phyloP scores from a whole-genome alignment of 2,797 vertebrate genomes.

The Eurystomus glaucurus region DNA sequence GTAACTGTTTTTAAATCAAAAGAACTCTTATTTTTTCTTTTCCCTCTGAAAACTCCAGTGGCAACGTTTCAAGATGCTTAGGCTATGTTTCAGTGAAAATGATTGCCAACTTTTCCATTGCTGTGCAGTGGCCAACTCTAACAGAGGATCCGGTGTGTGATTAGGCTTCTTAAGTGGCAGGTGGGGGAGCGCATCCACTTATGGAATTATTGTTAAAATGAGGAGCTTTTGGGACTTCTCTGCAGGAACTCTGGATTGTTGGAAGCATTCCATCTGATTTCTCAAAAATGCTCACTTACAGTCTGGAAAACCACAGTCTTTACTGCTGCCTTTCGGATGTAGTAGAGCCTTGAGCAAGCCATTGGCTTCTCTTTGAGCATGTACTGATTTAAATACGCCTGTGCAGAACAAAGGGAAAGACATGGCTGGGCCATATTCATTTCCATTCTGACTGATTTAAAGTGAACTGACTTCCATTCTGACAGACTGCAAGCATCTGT shows the following conservation, averaged over 20 bases:
- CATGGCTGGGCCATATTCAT: not conserved
- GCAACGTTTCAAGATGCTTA: constrained; percentile 40
- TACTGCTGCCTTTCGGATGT: constrained; percentile 34
- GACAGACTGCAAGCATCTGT: not conserved
- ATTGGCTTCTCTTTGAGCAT: constrained; percentile 36
- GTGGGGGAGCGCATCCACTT: constrained; percentile 35
- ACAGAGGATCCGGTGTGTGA: constrained; percentile 49
- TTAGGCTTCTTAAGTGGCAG: constrained; percentile 61
- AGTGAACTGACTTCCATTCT: not conserved
- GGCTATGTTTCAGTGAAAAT: constrained; percentile 27
- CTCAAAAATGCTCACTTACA: constrained; percentile 9
- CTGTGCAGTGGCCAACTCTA: constrained; percentile 32
- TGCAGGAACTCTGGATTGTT: constrained; percentile 15
- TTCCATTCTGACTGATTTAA: not conserved
- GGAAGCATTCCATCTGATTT: constrained; percentile 48
- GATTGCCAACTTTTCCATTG: constrained; percentile 36
- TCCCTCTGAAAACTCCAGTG: constrained; percentile 29
- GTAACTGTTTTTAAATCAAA: constrained; percentile 38
- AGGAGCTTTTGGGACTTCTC: constrained; percentile 61
- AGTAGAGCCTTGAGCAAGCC: not conserved
- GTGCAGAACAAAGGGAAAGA: not conserved
- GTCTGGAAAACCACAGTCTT: not conserved
- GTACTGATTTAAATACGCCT: not conserved
- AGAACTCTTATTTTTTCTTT: constrained; percentile 12
- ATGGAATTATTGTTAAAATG: constrained; percentile 26